Evolutionary conservation across 2,797 vertebrate genomes (phyloP).

Genomic region (Platyrinchus mystaceus): DNA sequence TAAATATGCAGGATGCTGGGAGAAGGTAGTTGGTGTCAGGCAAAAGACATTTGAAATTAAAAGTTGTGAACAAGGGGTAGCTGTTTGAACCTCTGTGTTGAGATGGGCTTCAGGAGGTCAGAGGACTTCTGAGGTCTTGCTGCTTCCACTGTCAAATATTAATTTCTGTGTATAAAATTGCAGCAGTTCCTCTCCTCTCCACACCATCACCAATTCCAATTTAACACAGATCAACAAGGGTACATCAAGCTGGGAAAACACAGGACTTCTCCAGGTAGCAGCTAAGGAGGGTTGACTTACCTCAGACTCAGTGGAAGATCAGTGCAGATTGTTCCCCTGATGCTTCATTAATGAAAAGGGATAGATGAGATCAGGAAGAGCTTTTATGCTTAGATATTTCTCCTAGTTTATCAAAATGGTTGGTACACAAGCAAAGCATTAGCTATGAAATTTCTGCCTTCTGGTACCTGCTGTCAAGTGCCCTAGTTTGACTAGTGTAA

Average conservation of each 20-base stretch:
- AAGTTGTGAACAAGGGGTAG: background rate
- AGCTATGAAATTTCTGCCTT: constrained; percentile 5
- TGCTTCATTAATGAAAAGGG: background rate
- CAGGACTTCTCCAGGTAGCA: background rate
- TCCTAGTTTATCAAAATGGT: background rate
- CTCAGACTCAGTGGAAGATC: background rate
- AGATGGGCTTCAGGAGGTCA: background rate
- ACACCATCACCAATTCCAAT: background rate
- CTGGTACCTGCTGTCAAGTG: constrained; percentile 45
- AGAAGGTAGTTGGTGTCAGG: background rate
- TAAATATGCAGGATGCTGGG: background rate
- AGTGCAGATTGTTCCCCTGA: background rate
- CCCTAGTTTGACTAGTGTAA: constrained; percentile 15
- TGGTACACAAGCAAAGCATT: background rate
- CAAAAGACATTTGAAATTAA: background rate
- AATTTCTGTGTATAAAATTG: background rate
- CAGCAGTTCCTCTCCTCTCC: background rate
- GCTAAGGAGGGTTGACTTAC: background rate
- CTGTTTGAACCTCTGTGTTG: background rate
- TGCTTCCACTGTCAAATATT: background rate
- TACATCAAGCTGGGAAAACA: background rate
- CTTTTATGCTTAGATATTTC: background rate
- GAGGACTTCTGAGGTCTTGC: background rate
- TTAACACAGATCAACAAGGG: background rate
- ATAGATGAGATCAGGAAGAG: background rate